These are phyloP conservation scores for Drosophila sturtevanti DNA, from an alignment of 1,140 invertebrate genomes.

Conservation along the genomic window DNA sequence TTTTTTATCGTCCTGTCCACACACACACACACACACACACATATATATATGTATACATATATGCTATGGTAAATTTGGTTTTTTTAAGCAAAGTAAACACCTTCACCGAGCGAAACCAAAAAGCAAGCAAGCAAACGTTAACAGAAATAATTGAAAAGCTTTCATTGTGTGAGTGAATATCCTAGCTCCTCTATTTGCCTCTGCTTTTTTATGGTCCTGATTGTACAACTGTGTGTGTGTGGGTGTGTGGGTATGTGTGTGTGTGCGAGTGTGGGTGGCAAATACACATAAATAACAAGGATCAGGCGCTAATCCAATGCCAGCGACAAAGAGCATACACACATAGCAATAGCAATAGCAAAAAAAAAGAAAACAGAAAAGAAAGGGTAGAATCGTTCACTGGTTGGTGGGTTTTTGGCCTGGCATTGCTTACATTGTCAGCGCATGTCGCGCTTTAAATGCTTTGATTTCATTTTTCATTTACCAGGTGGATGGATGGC, in stretches of 20 bases:
- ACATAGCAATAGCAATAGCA: slow-evolving; percentile 9
- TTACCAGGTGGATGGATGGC: slow-evolving; percentile 38
- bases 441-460: slow-evolving; percentile 74
- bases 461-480: slow-evolving; percentile 81
- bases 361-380: slow-evolving; percentile 25
- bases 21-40: neutral
- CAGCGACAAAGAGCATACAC: slow-evolving; percentile 37
- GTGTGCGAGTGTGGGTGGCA: slow-evolving; percentile 33
- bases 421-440: slow-evolving; percentile 66
- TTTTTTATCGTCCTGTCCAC: neutral
- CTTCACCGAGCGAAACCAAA: slow-evolving; percentile 11
- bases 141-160: slow-evolving; percentile 75
- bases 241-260: slow-evolving; percentile 3
- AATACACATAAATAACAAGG: slow-evolving; percentile 54
- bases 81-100: slow-evolving; percentile 29
- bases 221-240: slow-evolving; percentile 29
- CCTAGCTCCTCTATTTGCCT: slow-evolving; percentile 2
- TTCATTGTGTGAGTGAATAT: slow-evolving; percentile 48
- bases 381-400: neutral
- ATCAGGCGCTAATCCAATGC: slow-evolving; percentile 71
- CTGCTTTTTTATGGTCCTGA: slow-evolving; percentile 23
- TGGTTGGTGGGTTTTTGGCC: slow-evolving; percentile 3
- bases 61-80: neutral
- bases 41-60: neutral
- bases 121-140: slow-evolving; percentile 21